Percentiles rank a stretch among this genome's conserved stretches.
Conservation (phyloP, 2,797 vertebrate species). For the Silurus aristotelis region DNA sequence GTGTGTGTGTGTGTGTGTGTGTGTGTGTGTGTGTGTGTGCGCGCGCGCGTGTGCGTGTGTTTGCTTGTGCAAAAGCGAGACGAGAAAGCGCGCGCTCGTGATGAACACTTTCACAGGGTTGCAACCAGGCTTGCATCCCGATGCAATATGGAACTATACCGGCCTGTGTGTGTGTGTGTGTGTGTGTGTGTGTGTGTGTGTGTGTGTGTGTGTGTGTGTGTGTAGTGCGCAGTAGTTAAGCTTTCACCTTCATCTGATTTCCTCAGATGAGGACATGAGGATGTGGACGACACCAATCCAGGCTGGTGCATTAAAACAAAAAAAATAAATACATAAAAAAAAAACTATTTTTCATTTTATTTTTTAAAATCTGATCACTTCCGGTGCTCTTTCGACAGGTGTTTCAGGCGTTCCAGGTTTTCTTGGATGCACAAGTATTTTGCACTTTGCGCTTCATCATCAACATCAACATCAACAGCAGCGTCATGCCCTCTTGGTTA, state of each 20-base stretch:
- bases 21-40: conserved; percentile 12
- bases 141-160: conserved; percentile 8
- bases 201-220: background rate
- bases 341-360: too few species aligned
- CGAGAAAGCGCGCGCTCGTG: background rate
- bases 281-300: background rate
- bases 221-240: conserved; percentile 6
- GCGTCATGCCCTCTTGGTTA: conserved; percentile 63
- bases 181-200: background rate
- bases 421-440: conserved; percentile 27
- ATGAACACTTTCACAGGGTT: background rate
- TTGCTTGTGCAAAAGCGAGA: too few species aligned
- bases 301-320: background rate
- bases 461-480: conserved; percentile 5
- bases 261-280: conserved; percentile 22
- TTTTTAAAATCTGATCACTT: conserved; percentile 6
- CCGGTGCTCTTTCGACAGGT: conserved; percentile 48
- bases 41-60: background rate
- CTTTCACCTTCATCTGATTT: conserved; percentile 48
- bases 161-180: background rate
- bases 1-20: background rate
- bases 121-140: background rate
- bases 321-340: too few species aligned
- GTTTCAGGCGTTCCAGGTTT: background rate
- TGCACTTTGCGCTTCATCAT: conserved; percentile 18